A percentile compares a stretch with the other conserved stretches of the same genome.
These are phyloP conservation scores for Phrynocephalus forsythii DNA, from an alignment of 2,797 vertebrate species.

Conservation along the genomic window DNA sequence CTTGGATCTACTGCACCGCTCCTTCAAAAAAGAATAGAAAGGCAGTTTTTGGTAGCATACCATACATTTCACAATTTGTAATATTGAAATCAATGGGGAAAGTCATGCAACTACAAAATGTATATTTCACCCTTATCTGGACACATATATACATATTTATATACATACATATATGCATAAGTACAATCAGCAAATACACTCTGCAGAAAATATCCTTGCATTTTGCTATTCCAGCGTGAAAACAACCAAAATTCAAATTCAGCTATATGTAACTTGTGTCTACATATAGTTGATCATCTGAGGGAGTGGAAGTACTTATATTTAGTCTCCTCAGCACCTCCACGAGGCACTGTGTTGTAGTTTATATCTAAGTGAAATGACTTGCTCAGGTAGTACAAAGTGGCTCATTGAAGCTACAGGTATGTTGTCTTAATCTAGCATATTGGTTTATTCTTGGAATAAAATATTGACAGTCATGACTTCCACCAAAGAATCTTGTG, in stretches of 20 bases:
- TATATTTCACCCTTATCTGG: background rate
- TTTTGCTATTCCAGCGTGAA: background rate
- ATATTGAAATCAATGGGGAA: slow-evolving; percentile 27
- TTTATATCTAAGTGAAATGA: slow-evolving; percentile 31
- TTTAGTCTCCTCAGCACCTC: background rate
- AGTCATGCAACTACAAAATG: background rate
- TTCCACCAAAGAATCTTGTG: background rate
- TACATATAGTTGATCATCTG: background rate
- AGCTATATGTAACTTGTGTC: background rate
- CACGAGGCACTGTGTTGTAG: background rate
- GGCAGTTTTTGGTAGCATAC: slow-evolving; percentile 34
- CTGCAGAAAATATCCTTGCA: background rate
- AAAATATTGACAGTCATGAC: background rate
- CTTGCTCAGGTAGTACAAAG: slow-evolving; percentile 16
- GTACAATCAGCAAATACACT: background rate
- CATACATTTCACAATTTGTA: slow-evolving; percentile 25
- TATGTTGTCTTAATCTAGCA: background rate
- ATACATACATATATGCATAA: background rate
- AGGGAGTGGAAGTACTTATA: slow-evolving; percentile 14
- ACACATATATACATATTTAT: background rate
- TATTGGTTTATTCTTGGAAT: slow-evolving; percentile 1
- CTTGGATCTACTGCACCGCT: slow-evolving; percentile 43
- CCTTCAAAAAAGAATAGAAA: slow-evolving; percentile 48
- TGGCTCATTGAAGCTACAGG: background rate
- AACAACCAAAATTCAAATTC: background rate